A percentile compares a stretch with the other conserved stretches of the same genome.
These are phyloP conservation scores for Ypsolopha scabrella DNA, from an alignment of 2,888 invertebrate genomes.

Conservation along the genomic window DNA sequence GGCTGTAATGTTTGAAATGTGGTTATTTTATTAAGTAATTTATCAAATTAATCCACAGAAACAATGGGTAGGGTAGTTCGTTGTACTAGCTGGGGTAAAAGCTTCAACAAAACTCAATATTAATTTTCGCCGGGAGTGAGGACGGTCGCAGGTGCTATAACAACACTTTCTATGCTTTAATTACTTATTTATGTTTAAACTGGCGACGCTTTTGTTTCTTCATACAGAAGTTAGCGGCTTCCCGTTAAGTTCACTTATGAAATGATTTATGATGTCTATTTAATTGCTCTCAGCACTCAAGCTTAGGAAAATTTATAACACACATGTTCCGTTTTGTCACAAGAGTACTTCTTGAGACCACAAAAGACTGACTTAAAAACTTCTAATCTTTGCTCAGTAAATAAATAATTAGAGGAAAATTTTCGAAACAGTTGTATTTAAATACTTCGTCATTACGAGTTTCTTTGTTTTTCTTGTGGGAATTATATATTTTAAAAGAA, in stretches of 20 bases:
- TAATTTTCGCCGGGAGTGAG: not conserved
- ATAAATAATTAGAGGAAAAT: no score
- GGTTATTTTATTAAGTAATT: not conserved
- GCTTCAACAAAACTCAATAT: slow-evolving; percentile 1
- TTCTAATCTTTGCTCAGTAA: no score
- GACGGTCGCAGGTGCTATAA: slow-evolving; percentile 1
- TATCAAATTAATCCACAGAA: not conserved
- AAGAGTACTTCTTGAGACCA: not conserved
- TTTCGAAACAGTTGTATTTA: no score
- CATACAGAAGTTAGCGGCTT: not conserved
- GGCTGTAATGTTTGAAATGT: not conserved
- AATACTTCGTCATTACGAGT: no score
- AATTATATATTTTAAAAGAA: no score
- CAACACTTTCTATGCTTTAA: slow-evolving; percentile 3
- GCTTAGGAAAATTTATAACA: not conserved
- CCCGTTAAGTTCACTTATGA: not conserved
- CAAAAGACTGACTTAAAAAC: not conserved
- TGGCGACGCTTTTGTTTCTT: slow-evolving; percentile 2
- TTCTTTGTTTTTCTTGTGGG: no score
- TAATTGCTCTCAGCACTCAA: not conserved
- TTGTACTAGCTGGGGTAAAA: not conserved
- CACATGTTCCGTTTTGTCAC: not conserved
- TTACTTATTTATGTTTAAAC: slow-evolving; percentile 4
- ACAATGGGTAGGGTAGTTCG: not conserved
- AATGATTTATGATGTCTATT: slow-evolving; percentile 1